A percentile compares a stretch with the other conserved stretches of the same genome.
Evolutionary conservation across 2,797 vertebrate genomes (phyloP).

Genomic region (Kryptopterus vitreolus): DNA sequence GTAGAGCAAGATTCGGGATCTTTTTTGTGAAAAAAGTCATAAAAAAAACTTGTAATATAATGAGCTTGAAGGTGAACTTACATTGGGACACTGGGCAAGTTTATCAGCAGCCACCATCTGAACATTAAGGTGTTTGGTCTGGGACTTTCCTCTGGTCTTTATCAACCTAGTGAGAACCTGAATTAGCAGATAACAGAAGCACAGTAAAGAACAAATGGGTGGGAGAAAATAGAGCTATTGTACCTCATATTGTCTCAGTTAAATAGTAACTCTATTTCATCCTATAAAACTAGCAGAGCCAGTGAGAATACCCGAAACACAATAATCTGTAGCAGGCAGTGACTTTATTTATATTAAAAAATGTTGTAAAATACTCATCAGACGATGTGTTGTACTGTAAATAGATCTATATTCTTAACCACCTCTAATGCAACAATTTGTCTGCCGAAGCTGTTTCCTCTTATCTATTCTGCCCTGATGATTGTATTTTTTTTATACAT

Average conservation of each 20-base stretch:
- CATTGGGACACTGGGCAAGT: constrained; percentile 91
- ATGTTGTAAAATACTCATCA: neutral
- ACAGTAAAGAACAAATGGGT: constrained; percentile 14
- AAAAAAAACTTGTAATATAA: neutral
- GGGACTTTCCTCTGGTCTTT: constrained; percentile 97
- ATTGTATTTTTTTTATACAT: neutral
- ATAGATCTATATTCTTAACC: neutral
- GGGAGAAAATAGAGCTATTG: neutral
- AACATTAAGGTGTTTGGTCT: constrained; percentile 97
- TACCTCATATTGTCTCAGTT: neutral
- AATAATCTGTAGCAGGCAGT: neutral
- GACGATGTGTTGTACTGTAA: neutral
- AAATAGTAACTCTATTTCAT: neutral
- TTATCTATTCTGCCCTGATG: neutral
- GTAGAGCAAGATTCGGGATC: no score
- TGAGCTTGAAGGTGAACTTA: constrained; percentile 69
- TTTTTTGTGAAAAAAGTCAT: no score
- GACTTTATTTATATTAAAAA: neutral
- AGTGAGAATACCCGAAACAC: neutral
- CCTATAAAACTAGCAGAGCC: neutral
- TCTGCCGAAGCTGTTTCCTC: neutral
- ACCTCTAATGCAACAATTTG: neutral
- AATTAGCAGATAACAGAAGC: constrained; percentile 6
- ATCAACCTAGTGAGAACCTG: constrained; percentile 96
- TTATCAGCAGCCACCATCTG: constrained; percentile 98